Conservation (phyloP, 2,113 vertebrate genomes). For the Bos javanicus region DNA sequence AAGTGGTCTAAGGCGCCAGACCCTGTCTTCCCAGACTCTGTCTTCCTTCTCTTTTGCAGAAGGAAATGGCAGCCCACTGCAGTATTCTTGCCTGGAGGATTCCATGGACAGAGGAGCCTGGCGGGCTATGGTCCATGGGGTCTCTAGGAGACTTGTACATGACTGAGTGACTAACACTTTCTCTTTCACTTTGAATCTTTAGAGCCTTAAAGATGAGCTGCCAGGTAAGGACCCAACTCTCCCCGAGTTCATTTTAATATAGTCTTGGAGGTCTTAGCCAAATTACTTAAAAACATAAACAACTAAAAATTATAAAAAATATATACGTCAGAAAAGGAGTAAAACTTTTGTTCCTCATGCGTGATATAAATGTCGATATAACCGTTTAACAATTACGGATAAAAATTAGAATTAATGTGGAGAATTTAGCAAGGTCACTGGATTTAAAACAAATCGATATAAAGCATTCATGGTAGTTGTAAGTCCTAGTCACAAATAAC, state of each 20-base stretch:
- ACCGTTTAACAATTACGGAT: background rate
- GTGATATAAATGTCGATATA: fast-evolving
- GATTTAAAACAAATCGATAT: background rate
- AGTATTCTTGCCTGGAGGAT: background rate
- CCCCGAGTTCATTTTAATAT: background rate
- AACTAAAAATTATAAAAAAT: background rate
- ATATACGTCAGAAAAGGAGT: background rate
- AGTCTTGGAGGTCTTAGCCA: background rate
- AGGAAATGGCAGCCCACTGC: background rate
- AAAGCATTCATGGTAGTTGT: too few relatives aligned
- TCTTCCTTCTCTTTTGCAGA: background rate
- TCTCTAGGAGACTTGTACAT: background rate
- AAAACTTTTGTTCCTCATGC: fast-evolving
- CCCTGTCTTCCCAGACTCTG: background rate
- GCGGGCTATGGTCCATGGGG: background rate
- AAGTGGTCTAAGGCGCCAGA: background rate
- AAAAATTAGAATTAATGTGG: background rate
- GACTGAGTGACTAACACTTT: background rate
- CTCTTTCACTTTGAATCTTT: background rate
- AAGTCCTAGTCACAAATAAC: too few relatives aligned
- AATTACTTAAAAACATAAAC: background rate
- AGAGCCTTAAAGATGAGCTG: background rate
- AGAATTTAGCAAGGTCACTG: background rate
- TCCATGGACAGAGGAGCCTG: background rate
- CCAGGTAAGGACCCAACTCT: background rate